Evolutionary conservation across 2,797 vertebrate genomes (phyloP).

Genomic region (Myotis daubentonii): DNA sequence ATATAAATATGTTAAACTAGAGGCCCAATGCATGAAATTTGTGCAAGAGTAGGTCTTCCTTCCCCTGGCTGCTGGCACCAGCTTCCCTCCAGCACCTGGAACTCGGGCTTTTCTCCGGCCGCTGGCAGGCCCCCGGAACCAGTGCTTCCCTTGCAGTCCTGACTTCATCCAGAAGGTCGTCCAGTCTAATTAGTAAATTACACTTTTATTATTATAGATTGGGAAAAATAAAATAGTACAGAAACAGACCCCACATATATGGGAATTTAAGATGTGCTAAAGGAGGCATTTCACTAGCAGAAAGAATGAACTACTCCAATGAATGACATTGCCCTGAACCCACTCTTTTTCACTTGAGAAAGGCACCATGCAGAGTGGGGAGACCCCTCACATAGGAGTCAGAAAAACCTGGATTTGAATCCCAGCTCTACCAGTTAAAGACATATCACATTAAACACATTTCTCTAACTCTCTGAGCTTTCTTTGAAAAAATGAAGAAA

Average conservation of each 20-base stretch:
- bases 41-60: too few species aligned
- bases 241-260: not conserved
- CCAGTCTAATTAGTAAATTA: too few species aligned
- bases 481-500: not conserved
- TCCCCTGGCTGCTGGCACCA: too few species aligned
- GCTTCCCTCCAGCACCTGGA: too few species aligned
- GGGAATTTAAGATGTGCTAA: not conserved
- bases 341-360: not conserved
- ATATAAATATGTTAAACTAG: too few species aligned
- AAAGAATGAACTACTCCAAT: not conserved
- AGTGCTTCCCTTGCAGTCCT: too few species aligned
- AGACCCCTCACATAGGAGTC: not conserved
- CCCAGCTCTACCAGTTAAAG: not conserved
- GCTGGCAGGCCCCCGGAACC: too few species aligned
- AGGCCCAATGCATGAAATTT: too few species aligned
- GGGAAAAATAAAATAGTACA: not conserved
- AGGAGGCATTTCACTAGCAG: not conserved
- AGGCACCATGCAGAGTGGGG: not conserved
- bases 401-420: not conserved
- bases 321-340: not conserved
- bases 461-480: not conserved
- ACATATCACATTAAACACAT: not conserved
- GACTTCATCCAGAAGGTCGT: too few species aligned
- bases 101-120: rapidly evolving
- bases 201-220: not conserved